Base-by-base conservation (phyloP, 2,113 vertebrate genomes). In the Pagrus major region DNA sequence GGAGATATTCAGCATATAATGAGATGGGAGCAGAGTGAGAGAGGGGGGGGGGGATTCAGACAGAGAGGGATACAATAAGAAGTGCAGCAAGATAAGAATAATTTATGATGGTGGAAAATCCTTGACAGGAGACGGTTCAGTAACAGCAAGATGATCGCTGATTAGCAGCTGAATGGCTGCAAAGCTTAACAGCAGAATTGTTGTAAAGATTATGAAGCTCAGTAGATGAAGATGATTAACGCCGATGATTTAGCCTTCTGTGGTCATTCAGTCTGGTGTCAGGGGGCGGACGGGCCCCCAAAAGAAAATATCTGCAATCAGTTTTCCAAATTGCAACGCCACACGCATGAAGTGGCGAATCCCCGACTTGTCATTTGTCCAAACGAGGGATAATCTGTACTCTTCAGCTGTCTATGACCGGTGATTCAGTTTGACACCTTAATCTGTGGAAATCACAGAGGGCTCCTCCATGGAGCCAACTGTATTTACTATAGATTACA, bases 401-500 rank as follows among this genome's bases (percentile, higher is more conserved):
- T 80, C 83, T 76, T 92, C 87, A 78, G 70, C 66, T 81, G 83
- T 80, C 86, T 86, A 56, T 83, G 90, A 87, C 87, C 83, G 75
- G 83, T 89, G 89, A 92, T 93, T 92, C 82, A 81, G 58, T 84
- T 88, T 92, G 93, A 92, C 91, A 92, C 80, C 87, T 86, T 92
- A 90, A 93, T 92, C 91, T 89, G 90, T 20, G 73, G 84, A 93
- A 91, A 91, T 89, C 88, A 88, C 89, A 81, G 78, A 84, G 88
- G 87, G 75, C 82, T 90, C 82, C 76, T 81, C 69, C 6, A 47
- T 81, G 82, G 84, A 89, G 86, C 75, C 81, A 83, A 82, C 88
- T 89, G 92, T 91, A 91, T 93, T 93, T 92, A 93, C 92, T 87
- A 89, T 68, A 91, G 88, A 93, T 93, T 91, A 91, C 90, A 87